These are phyloP conservation scores for Nycticryphes semicollaris DNA, from an alignment of 2,113 vertebrate species.

Conservation along the genomic window DNA sequence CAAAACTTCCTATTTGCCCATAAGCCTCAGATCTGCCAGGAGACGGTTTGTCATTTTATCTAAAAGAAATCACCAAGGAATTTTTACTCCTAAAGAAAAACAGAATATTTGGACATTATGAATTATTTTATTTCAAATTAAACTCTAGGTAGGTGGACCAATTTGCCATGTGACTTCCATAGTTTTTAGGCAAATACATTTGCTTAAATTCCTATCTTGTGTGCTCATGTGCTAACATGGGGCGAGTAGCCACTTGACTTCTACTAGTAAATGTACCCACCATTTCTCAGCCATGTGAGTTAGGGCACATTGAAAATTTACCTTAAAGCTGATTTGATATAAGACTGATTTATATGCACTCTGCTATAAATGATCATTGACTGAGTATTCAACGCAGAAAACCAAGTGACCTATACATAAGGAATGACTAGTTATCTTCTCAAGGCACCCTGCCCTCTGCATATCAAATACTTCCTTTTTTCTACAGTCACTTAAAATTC, in stretches of 20 bases:
- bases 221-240: neutral
- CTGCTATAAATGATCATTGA: neutral
- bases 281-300: neutral
- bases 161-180: neutral
- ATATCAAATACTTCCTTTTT: neutral
- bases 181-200: neutral
- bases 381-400: conserved; percentile 15
- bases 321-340: neutral
- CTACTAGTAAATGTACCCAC: neutral
- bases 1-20: neutral
- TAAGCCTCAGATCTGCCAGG: neutral
- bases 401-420: neutral
- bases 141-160: neutral
- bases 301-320: neutral
- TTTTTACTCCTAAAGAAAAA: neutral
- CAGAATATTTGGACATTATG: neutral
- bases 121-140: neutral
- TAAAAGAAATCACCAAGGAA: neutral
- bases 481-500: neutral
- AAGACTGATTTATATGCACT: neutral
- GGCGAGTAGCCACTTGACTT: neutral
- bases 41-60: neutral
- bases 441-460: neutral
- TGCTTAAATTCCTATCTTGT: neutral
- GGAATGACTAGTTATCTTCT: neutral